Evolutionary conservation across 2,113 vertebrate genomes (phyloP), one percentile per base, ranked within the genome.

Genomic region (Pagrus major): DNA sequence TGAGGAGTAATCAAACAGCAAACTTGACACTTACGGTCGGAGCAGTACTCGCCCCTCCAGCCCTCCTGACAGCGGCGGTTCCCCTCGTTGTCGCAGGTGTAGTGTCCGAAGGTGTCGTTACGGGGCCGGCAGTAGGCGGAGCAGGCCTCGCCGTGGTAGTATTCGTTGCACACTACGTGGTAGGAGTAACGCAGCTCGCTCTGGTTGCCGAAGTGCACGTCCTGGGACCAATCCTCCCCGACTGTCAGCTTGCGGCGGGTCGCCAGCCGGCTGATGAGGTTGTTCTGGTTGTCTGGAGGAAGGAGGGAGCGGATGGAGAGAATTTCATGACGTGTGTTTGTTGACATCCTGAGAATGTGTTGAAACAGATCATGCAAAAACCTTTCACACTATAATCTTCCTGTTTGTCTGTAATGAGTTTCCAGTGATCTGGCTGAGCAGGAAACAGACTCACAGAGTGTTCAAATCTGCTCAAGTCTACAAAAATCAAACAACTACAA

Each of bases 161-260:
- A 90, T 46, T 96, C 94, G 12, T 95, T 93, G 15, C 97, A 98
- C 46, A 95, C 90, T 14, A 96, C 94, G 10, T 95, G 96, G 90
- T 97, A 97, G 0, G 96, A 96, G 92, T 95, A 98, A 3, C 89
- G 95, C 5, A 97, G 90, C 68, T 96, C 95, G 55, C 95, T 96
- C 44, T 91, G 90, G 41, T 96, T 93, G 0, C 92, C 93, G 0
- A 83, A 90, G 83, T 96, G 94, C 2, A 95, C 88, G 5, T 96
- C 95, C 87, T 94, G 92, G 0, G 96, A 94, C 97, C 97, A 97
- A 0, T 94, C 94, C 21, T 91, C 90, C 0, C 95, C 95, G 0
- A 96, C 93, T 0, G 85, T 83, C 71, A 97, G 86, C n/a, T 88
- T 94, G 18, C 95, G 94, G 2, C 93, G 88, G 0, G 96, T 93